Evolutionary conservation across 2,797 vertebrate genomes (phyloP), one percentile per base, ranked within the genome.

Genomic region (Cirrhinus mrigala): DNA sequence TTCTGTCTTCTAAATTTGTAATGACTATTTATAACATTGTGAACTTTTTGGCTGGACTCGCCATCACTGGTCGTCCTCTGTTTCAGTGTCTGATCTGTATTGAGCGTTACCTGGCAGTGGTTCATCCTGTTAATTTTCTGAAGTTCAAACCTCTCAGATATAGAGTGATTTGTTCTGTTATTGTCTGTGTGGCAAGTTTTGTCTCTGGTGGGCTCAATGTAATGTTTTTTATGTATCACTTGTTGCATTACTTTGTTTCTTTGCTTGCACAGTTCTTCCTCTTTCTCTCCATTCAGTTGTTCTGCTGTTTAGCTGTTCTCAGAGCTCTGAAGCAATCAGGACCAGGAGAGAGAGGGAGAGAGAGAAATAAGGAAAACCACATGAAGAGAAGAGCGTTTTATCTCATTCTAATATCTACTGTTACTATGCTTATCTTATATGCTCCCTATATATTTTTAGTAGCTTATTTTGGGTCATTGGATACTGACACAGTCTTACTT

Each of bases 321-420:
- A 79, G n/a, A 50, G 83, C 60, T 79, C 82, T 90, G 22, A 89
- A 85, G n/a, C 9, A 66, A 48, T 83, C 87, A 9, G 80, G 79
- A 18, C 90, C 88, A 24, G 62, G 83, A 77, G 75, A 77, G 9
- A 77, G 75, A 24, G 20, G 33, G 14, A 85, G 22, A 78, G 82
- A 68, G 52, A 87, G 14, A 81, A 37, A 73, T 12, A 69, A 54
- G 87, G 92, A 68, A n/a, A 86, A 92, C 91, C 90, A 90, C 86
- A 91, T 86, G 81, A 83, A 90, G 89, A 92, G 89, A 7, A 91
- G 89, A 86, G 89, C 48, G 88, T 92, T 92, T 79, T 87, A 70
- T 37, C 29, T 93, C 89, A 77, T 58, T 56, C 6, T 77, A 10
- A 56, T 76, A 56, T 22, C 50, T 33, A 37, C 74, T n/a, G 9